Percentiles rank a stretch among this genome's conserved stretches.
Conservation (phyloP, 2,797 vertebrate genomes). For the Falco cherrug region DNA sequence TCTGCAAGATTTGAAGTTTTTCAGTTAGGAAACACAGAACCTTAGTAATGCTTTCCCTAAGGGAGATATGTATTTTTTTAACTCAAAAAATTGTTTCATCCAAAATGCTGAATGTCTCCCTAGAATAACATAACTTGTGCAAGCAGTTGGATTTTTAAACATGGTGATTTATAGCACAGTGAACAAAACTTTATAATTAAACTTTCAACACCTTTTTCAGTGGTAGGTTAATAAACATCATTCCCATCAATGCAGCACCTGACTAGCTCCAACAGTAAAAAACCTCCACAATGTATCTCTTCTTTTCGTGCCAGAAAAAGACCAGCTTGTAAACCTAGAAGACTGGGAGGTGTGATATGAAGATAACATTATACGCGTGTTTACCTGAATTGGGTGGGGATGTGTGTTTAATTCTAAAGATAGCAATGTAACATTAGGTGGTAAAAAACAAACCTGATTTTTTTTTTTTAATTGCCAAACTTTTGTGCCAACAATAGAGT, state of each 20-base stretch:
- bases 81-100: not conserved
- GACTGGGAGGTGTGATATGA: not conserved
- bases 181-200: not conserved
- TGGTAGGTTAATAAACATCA: not conserved
- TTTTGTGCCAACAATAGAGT: not conserved
- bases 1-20: not conserved
- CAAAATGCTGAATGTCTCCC: not conserved
- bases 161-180: not conserved
- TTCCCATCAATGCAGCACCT: not conserved
- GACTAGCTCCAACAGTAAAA: not conserved
- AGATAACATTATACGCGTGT: fast-evolving
- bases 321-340: not conserved
- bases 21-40: not conserved
- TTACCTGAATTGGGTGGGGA: not conserved
- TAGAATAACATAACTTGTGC: not conserved
- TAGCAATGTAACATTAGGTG: not conserved
- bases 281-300: not conserved
- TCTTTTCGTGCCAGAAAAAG: not conserved
- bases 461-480: not conserved
- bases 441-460: not conserved
- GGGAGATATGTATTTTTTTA: not conserved
- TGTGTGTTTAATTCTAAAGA: not conserved
- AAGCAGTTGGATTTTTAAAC: not conserved
- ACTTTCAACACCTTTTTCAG: not conserved
- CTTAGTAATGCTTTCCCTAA: not conserved